A percentile compares a stretch with the other conserved stretches of the same genome.
These are phyloP conservation scores for Microcebus murinus DNA, from an alignment of 2,113 vertebrate genomes.

Conservation along the genomic window DNA sequence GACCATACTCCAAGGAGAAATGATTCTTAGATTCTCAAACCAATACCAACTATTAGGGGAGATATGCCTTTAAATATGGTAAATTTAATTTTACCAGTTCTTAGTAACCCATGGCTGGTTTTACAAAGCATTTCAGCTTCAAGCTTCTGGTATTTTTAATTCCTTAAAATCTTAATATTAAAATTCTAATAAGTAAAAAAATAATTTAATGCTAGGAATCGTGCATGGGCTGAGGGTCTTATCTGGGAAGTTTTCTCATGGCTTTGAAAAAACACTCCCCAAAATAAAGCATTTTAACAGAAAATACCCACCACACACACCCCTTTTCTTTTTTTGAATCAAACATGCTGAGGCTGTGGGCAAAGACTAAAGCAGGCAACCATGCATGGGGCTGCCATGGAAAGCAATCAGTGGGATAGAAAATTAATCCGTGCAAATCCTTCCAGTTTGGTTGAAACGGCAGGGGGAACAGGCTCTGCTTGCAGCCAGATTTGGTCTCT, in stretches of 20 bases:
- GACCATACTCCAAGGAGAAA: neutral
- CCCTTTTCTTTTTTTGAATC: no score
- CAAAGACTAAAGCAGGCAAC: neutral
- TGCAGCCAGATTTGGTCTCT: no score
- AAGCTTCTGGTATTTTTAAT: neutral
- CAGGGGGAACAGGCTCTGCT: neutral
- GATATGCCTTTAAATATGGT: neutral
- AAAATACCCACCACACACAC: neutral
- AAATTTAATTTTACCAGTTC: neutral
- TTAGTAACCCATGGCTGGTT: neutral
- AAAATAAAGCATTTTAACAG: neutral
- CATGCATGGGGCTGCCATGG: fast-evolving
- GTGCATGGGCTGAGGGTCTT: neutral
- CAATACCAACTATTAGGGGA: neutral
- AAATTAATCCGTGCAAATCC: neutral
- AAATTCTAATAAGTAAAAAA: neutral
- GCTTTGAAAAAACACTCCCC: neutral
- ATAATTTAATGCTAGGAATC: neutral
- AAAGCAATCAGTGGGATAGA: neutral
- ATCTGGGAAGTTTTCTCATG: neutral
- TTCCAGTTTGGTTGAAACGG: neutral
- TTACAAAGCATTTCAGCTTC: neutral
- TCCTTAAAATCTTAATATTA: neutral
- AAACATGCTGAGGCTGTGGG: neutral
- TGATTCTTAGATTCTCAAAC: neutral